Base-by-base conservation (phyloP, 2,797 vertebrate species). In the Basileuterus tristriatus region DNA sequence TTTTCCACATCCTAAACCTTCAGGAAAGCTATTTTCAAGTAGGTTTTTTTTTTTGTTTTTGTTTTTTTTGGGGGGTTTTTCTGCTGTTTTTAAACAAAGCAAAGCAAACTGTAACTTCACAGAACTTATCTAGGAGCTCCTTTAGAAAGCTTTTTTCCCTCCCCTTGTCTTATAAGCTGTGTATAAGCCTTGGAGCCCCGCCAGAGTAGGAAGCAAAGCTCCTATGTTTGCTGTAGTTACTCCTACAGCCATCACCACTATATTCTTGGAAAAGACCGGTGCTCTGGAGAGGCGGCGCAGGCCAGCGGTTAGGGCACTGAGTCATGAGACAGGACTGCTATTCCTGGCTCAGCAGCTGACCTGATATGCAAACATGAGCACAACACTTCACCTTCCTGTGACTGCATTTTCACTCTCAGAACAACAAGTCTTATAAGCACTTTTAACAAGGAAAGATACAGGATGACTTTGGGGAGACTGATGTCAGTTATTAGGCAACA, bases 321-420 rank as follows among this genome's bases (percentile, higher is more conserved):
- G 91, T 97, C 96, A 96, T 92, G 49, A 95, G 94, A 97, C 93
- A 68, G 82, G 62, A 56, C 92, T 91, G 80, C 95, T 96, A 96
- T 97, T 97, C 93, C 94, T 96, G 94, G 93, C 90, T 91, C 91
- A 83, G 79, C 94, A 93, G 93, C 95, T 96, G 95, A 94, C 89
- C 94, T 65, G 83, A 81, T 89, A 43, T 58, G 90, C 95, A 85
- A 94, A 96, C 90, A 90, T 2, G 8, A 79, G 59, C 72, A 63
- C 89, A 80, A 72, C 95, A 60, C 78, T 87, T 94, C 89, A 97
- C 92, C 93, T 96, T 94, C 93, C 93, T 89, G 78, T 46, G 72
- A 93, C 85, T 82, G 88, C 9, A 36, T 70, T 94, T 93, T 91
- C 91, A 47, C 72, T 74, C 71, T 64, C 83, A 8, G 39, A 90